Percentiles rank a stretch among this genome's conserved stretches.
Evolutionary conservation across 2,888 invertebrate genomes (phyloP).

Genomic region (Volucella bombylans): DNA sequence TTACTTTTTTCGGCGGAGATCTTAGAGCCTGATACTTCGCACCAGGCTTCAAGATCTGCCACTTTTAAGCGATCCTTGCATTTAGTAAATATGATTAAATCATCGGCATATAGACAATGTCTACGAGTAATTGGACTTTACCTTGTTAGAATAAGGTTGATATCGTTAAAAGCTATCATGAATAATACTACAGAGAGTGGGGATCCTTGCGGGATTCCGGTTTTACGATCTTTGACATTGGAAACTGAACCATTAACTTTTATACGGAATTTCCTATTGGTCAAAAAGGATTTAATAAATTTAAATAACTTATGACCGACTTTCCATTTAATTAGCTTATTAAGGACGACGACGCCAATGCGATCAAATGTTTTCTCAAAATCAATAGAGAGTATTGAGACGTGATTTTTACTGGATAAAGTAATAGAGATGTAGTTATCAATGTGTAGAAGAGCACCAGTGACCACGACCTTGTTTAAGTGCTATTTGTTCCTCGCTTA

Average conservation of each 20-base stretch:
- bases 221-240: conserved; percentile 34
- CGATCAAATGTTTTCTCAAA: conserved; percentile 55
- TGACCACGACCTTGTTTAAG: not conserved
- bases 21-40: too few species aligned
- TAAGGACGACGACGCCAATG: conserved; percentile 42
- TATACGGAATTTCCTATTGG: too few species aligned
- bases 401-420: conserved; percentile 47
- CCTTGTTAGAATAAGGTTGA: not conserved
- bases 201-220: conserved; percentile 14
- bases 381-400: conserved; percentile 55
- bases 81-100: not conserved
- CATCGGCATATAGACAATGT: conserved; percentile 12
- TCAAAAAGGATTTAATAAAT: not conserved
- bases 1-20: too few species aligned
- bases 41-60: too few species aligned
- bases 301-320: conserved; percentile 56
- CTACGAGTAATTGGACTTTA: not conserved
- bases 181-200: conserved; percentile 58
- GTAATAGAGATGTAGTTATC: conserved; percentile 34
- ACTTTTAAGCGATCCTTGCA: not conserved
- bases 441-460: too few species aligned
- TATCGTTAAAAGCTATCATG: conserved; percentile 25
- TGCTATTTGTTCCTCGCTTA: not conserved
- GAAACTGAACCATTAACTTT: conserved; percentile 16
- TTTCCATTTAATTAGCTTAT: conserved; percentile 41